Percentiles rank a stretch among this genome's conserved stretches.
phyloP scores from a whole-genome alignment of 2,113 vertebrate species.

The Neopipo cinnamomea region DNA sequence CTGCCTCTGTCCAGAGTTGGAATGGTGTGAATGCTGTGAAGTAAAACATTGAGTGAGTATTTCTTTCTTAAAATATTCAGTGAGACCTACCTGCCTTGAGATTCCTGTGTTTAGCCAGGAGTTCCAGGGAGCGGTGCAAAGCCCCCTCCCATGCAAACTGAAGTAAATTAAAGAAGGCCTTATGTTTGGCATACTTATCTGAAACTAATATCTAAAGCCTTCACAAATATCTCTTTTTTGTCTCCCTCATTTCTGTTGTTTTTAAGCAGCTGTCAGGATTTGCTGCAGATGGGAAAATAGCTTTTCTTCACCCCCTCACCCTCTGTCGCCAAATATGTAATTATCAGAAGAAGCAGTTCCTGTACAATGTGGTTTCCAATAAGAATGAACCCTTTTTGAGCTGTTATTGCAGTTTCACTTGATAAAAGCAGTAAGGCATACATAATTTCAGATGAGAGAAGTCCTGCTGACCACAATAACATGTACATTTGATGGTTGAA shows the following conservation, averaged over 20 bases:
- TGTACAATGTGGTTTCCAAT: constrained; percentile 10
- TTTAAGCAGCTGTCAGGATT: constrained; percentile 37
- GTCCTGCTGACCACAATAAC: neutral
- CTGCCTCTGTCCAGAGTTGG: neutral
- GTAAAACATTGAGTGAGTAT: neutral
- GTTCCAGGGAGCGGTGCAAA: neutral
- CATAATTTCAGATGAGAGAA: neutral
- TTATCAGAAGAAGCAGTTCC: constrained; percentile 54
- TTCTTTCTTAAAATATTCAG: neutral
- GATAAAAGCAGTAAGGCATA: neutral
- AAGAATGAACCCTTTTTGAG: neutral
- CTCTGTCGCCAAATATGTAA: constrained; percentile 48
- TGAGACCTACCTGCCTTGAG: neutral
- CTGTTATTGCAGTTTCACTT: neutral
- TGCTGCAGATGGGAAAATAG: constrained; percentile 63
- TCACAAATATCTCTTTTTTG: neutral
- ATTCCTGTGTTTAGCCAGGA: neutral
- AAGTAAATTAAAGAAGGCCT: neutral
- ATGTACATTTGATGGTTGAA: neutral
- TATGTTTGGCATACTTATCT: neutral
- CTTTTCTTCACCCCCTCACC: constrained; percentile 66
- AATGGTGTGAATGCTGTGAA: neutral
- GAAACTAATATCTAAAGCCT: neutral
- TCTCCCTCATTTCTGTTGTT: constrained; percentile 19
- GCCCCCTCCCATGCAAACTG: rapidly evolving